Conservation (phyloP, 2,888 invertebrate genomes). For the Kryphioiulus occultus region DNA sequence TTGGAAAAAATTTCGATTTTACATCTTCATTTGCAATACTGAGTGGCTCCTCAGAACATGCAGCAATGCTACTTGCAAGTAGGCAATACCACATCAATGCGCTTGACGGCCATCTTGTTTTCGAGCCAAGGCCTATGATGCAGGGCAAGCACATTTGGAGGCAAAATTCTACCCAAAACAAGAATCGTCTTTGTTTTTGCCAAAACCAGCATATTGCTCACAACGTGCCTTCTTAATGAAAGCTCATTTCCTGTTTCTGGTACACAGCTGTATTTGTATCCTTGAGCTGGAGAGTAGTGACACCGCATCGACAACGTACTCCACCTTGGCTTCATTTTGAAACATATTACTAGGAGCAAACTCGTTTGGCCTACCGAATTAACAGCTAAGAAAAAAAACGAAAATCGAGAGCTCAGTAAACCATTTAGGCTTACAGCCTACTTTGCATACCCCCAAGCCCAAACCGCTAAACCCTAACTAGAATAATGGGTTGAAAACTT, state of each 20-base stretch:
- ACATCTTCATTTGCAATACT: too few species aligned
- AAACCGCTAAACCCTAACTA: too few species aligned
- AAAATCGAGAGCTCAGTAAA: neutral
- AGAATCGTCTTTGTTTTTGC: neutral
- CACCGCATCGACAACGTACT: neutral
- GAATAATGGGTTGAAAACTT: too few species aligned
- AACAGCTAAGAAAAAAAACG: neutral
- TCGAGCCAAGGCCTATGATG: neutral
- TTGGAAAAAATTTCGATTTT: too few species aligned
- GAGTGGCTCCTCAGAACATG: too few species aligned
- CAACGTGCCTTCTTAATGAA: neutral
- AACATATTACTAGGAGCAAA: neutral
- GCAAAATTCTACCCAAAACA: neutral
- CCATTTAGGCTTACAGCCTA: neutral
- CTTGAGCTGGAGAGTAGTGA: slow-evolving; percentile 6
- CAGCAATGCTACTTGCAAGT: too few species aligned
- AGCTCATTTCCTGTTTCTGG: slow-evolving; percentile 9
- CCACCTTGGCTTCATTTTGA: slow-evolving; percentile 26
- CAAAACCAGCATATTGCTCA: neutral
- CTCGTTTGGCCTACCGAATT: neutral
- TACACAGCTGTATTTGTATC: slow-evolving; percentile 1
- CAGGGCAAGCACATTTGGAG: neutral
- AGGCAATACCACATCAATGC: neutral
- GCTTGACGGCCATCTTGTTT: neutral
- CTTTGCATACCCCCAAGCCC: too few species aligned